Conservation (phyloP, 2,113 vertebrate species). For the Scolopax mira region DNA sequence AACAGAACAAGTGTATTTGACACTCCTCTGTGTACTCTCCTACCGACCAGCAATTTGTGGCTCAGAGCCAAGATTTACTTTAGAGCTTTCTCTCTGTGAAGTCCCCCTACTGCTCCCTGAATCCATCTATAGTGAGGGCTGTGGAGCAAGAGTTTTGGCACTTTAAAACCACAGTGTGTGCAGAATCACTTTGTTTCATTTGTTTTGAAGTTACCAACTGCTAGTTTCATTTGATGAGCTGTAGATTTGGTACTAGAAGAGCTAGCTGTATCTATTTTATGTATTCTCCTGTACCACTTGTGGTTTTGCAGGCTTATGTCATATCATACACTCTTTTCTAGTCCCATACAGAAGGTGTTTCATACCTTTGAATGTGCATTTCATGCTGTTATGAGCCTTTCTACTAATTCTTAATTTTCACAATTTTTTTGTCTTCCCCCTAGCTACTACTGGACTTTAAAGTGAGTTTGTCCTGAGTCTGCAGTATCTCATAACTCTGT, state of each 20-base stretch:
- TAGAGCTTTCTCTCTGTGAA: not conserved
- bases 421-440: rapidly evolving
- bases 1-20: not conserved
- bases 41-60: not conserved
- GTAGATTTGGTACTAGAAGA: not conserved
- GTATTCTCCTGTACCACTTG: not conserved
- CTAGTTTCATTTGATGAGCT: not conserved
- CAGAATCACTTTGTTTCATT: not conserved
- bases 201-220: not conserved
- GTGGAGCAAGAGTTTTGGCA: not conserved
- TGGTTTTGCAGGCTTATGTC: not conserved
- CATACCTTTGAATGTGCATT: not conserved
- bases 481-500: not conserved
- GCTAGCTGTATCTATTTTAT: not conserved
- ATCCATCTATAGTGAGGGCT: not conserved
- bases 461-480: not conserved
- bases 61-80: not conserved
- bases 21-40: not conserved
- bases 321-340: not conserved
- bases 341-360: not conserved
- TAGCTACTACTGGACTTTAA: not conserved
- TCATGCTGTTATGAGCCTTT: not conserved
- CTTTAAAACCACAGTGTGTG: not conserved
- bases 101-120: not conserved
- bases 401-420: not conserved